Conservation (phyloP, 30 jellyfish, hydroid and myxozoan species). For the Hydractinia echinata region DNA sequence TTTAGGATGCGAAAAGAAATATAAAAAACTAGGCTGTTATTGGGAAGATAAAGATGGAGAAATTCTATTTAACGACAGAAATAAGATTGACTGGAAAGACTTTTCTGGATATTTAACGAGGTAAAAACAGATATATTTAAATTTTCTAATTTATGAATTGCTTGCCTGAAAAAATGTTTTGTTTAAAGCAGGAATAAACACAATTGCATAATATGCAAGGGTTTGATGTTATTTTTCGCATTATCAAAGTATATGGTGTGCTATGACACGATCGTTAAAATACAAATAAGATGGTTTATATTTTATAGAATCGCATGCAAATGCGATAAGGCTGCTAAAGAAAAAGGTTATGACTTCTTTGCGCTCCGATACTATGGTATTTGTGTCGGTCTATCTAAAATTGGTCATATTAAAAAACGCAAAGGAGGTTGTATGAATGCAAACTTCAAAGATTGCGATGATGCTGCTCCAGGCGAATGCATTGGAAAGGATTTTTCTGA, state of each 20-base stretch:
- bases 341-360: conserved; percentile 9
- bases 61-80: conserved; percentile 5
- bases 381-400: neutral
- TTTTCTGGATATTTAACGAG: neutral
- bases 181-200: no score
- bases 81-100: neutral
- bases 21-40: neutral
- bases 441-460: neutral
- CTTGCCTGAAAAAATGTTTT: no score
- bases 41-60: neutral
- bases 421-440: neutral
- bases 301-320: conserved; percentile 4
- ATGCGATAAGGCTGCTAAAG: conserved; percentile 6
- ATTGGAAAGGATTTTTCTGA: neutral
- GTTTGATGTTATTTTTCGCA: no score
- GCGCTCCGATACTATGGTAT: conserved; percentile 9
- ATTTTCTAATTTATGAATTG: no score
- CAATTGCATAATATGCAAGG: no score
- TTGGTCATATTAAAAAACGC: neutral
- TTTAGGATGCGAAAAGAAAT: neutral
- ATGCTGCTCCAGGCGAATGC: conserved; percentile 10
- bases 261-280: no score
- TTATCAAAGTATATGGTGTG: no score
- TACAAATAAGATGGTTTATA: no score
- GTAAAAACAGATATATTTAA: no score